Evolutionary conservation across 2,888 invertebrate species (phyloP), one percentile per base, ranked within the genome.

Genomic region (Rhagophthalmus giganteus): DNA sequence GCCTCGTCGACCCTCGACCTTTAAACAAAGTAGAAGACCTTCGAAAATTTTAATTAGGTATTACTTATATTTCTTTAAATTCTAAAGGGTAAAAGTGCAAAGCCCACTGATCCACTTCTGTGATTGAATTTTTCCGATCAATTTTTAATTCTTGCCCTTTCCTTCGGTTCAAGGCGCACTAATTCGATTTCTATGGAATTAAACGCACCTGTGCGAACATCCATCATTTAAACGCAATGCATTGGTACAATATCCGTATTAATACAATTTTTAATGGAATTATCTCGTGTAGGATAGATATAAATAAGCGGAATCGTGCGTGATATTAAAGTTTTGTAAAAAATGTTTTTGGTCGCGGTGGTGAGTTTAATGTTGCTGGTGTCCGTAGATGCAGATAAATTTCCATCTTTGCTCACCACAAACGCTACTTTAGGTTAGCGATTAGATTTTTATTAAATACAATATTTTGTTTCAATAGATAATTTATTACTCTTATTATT

Each of bases 371-470:
- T 37, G 38, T 14, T 46, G 2, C 30, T 42, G 7, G 20, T 31
- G 12, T 28, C 3, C 25, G 12, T 30, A 16, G 49, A 16, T 24
- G 33, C 25, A 15, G 62, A 42, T 70, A 85, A 84, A 61, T 86
- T 85, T 73, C 87, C 88, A 1, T 87, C 88, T 0, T 74, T 88
- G 56, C 79, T 87, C 1, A 84, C 83, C 6, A 80, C 85, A 8
- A 90, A 90, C 71, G 87, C 86, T 3, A 85, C 87, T 1, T 78
- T 89, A 68, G 88, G 88, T 88, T 75, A 75, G 34, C 20, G 6
- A 14, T 16, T 41, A n/a, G n/a, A n/a, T 30, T 20, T 12, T 24
- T 28, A 25, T 7, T 34, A 34, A 7, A 24, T 10, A 42, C 3
- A 27, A 27, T 27, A 5, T 9, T n/a, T n/a, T n/a, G n/a, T n/a